Base-by-base conservation (phyloP, 2,888 invertebrate genomes). In the Clepsis dumicolana region DNA sequence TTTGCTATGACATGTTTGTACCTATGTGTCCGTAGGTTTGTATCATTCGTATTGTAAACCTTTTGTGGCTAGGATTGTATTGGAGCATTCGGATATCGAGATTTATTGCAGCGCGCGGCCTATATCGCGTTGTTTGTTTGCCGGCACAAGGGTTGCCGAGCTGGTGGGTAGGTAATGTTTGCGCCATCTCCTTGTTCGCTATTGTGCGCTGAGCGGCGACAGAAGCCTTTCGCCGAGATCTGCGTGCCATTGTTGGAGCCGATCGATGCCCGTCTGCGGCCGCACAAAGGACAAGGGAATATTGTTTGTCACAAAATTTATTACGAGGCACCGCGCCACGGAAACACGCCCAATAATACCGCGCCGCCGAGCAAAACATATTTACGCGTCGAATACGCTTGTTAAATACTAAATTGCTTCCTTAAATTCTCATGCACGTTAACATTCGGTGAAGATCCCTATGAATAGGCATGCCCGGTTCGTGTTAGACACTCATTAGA, bases 231-330 rank as follows among this genome's bases (percentile, higher is more conserved):
- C 75, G 74, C 73, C 79, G 70, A 72, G 72, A 62, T 70, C 69
- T 70, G 62, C 57, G 64, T 71, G 74, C 81, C 81, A 85, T 88
- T 85, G 88, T 89, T 81, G 77, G 72, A 64, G 68, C 62, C 77
- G 85, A 86, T 86, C 88, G 89, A 89, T 89, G 86, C 82, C 75
- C 80, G 83, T 79, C 78, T 81, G 73, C 82, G 80, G 77, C 79
- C 88, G 86, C 87, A 93, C 91, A 91, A 91, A 89, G 87, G 90
- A 84, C 82, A 81, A 73, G 84, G 86, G 88, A 89, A 91, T 91
- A 91, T 91, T 91, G 91, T 92, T 91, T 91, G 91, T 89, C 87
- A 89, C 87, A 86, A 91, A 91, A 91, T 91, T 91, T 92, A 91
- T 91, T 91, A 90, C 75, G 77, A 77, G 74, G 74, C 75, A 76